Conservation (phyloP, 2,113 vertebrate species). For the Saguinus imperator region DNA sequence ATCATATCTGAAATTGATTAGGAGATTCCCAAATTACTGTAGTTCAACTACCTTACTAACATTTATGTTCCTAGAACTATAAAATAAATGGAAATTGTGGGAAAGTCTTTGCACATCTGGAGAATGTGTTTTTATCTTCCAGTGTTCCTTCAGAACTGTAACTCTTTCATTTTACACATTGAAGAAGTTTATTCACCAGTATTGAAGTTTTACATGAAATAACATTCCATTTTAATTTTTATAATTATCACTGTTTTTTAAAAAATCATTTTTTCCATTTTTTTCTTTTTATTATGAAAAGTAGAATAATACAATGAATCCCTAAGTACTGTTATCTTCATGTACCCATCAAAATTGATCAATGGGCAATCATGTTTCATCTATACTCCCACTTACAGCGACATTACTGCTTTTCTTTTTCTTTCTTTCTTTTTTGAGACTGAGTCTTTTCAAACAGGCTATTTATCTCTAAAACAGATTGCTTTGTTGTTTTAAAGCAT, state of each 20-base stretch:
- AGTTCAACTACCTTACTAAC: background rate
- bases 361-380: background rate
- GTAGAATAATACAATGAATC: background rate
- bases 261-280: background rate
- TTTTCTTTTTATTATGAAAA: background rate
- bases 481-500: background rate
- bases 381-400: background rate
- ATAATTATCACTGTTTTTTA: background rate
- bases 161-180: background rate
- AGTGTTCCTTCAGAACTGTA: background rate
- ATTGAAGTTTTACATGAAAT: background rate
- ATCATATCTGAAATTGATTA: background rate
- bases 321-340: background rate
- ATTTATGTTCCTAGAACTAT: background rate
- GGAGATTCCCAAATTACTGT: background rate
- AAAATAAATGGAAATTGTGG: background rate
- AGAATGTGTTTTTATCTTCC: background rate
- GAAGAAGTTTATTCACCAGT: background rate
- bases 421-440: no score
- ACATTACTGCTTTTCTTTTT: background rate
- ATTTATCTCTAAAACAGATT: background rate
- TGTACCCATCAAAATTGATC: background rate
- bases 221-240: background rate
- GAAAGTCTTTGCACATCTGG: background rate
- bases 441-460: background rate